Evolutionary conservation across 1,140 invertebrate species (phyloP), one percentile per base, ranked within the genome.

Genomic region (Aphaenogaster rudis): DNA sequence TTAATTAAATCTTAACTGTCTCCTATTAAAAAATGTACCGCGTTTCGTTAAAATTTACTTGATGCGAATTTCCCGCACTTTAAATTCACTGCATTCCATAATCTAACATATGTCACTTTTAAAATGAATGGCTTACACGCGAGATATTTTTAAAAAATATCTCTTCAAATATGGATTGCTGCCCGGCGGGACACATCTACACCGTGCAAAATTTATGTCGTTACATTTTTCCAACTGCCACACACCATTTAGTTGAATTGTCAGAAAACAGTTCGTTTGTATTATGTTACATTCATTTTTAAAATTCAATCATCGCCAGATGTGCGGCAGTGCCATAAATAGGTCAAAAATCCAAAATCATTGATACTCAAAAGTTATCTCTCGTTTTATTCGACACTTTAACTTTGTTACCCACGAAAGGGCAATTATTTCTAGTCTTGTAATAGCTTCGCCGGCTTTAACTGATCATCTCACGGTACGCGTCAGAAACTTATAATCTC

Each of bases 401-500:
- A 77, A 28, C 15, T 15, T 52, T 17, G 21, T 78, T 42, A 13
- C 9, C 17, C 11, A 21, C 21, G 39, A 28, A 28, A 71, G 15
- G 11, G 39, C 36, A 21, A 81, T 81, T 71, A 57, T 71, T 71
- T 57, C 36, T 13, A 39, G 33, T 63, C 54, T 6, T 13, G 42
- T 61, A 74, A 74, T 39, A 57, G 28, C 45, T 59, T 76, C 45
- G 17, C 17, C 42, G 80, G 48, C 54, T 76, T 50, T 84, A 84
- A 84, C 54, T 50, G 80, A 74, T 84, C 42, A 61, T 42, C 54
- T 76, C 9, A 15, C 28, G 50, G 28, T 42, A 11, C 28, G 28
- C n/a, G 54, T 78, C 72, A 54, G 69, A 78, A 66, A 50, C 61
- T 66, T 61, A 45, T 66, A 45, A 79, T 76, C 71, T n/a, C 74